phyloP scores from a whole-genome alignment of 1,140 invertebrate species.

The Rhagoletis zephyria region DNA sequence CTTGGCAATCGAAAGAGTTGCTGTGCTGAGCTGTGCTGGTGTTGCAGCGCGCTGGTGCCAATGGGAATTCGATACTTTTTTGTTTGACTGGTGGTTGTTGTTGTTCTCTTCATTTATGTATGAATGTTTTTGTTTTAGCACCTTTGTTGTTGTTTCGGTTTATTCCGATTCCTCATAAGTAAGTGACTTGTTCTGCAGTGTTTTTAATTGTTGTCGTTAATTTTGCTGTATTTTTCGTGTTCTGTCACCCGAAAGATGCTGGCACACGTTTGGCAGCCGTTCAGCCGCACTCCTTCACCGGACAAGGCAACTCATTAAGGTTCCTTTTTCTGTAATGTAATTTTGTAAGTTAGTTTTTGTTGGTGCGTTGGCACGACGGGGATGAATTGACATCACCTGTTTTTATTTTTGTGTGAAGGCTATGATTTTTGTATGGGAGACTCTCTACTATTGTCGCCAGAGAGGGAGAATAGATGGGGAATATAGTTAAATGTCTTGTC shows the following conservation, averaged over 20 bases:
- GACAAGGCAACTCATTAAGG: not conserved
- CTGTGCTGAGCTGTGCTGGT: not conserved
- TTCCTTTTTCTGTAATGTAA: not conserved
- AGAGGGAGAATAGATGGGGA: too few species aligned
- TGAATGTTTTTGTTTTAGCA: not conserved
- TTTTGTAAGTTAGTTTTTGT: not conserved
- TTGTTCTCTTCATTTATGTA: not conserved
- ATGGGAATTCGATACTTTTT: slow-evolving; percentile 4
- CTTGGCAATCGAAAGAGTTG: not conserved
- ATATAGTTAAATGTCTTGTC: too few species aligned
- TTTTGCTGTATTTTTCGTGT: not conserved
- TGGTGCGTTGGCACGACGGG: not conserved
- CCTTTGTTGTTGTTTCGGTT: too few species aligned
- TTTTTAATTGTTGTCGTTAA: slow-evolving; percentile 1
- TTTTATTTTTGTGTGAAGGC: not conserved
- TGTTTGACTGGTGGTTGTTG: not conserved
- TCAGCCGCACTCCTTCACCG: not conserved
- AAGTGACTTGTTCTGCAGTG: not conserved
- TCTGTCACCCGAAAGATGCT: slow-evolving; percentile 1
- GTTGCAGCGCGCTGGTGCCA: not conserved
- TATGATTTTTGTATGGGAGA: too few species aligned
- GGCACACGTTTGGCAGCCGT: not conserved
- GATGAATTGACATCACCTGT: not conserved
- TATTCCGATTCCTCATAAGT: not conserved
- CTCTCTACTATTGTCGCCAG: too few species aligned